Percentiles rank a stretch among this genome's conserved stretches.
These are phyloP conservation scores for Oceanites oceanicus DNA, from an alignment of 2,113 vertebrate species.

Conservation along the genomic window DNA sequence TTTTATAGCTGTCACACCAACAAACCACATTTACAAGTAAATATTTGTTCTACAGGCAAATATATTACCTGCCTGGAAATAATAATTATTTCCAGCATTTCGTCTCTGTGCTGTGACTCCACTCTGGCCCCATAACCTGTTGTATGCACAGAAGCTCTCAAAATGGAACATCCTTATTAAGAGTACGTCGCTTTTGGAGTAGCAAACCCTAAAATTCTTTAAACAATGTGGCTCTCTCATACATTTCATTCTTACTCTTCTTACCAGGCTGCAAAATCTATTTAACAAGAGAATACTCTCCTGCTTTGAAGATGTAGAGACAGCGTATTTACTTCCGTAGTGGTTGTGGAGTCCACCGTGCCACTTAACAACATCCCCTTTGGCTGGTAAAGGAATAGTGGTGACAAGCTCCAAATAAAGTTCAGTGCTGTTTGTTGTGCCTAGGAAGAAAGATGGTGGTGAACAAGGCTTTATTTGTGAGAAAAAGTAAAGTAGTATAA, in stretches of 20 bases:
- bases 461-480: background rate
- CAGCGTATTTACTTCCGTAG: background rate
- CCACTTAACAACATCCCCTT: conserved; percentile 17
- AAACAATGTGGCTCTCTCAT: background rate
- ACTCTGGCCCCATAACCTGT: background rate
- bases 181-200: background rate
- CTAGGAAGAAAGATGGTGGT: background rate
- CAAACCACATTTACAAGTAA: conserved; percentile 19
- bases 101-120: background rate
- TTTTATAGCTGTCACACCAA: conserved; percentile 5
- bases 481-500: background rate
- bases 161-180: background rate
- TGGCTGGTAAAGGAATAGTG: background rate
- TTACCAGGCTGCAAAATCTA: background rate
- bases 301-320: background rate
- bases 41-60: background rate
- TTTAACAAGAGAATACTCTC: background rate
- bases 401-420: background rate
- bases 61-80: conserved; percentile 6
- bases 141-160: background rate
- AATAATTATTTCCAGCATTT: background rate
- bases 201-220: background rate
- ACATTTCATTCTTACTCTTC: background rate
- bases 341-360: background rate
- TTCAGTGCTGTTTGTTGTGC: background rate